phyloP scores from a whole-genome alignment of 2,888 invertebrate genomes.

The Oligia fasciuncula region DNA sequence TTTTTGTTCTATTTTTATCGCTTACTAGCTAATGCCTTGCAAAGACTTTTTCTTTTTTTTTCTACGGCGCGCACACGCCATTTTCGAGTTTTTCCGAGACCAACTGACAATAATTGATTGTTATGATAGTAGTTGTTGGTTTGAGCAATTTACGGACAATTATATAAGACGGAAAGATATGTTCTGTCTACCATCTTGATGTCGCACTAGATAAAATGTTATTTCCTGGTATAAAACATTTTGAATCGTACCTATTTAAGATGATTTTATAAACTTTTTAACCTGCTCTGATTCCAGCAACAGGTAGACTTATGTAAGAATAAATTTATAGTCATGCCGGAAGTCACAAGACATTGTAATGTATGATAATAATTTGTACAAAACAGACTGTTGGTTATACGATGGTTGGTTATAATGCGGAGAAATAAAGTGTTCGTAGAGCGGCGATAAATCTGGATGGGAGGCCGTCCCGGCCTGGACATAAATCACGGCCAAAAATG shows the following conservation, averaged over 20 bases:
- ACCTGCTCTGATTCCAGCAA: not conserved
- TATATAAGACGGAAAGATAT: not conserved
- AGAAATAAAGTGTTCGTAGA: constrained; percentile 59
- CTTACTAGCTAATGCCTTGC: not conserved
- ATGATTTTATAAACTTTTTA: not conserved
- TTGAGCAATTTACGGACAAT: not conserved
- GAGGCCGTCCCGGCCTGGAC: constrained; percentile 36
- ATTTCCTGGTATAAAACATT: not conserved
- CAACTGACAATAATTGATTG: not conserved
- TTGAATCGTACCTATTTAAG: not conserved
- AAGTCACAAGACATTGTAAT: constrained; percentile 19
- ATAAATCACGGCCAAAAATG: constrained; percentile 64
- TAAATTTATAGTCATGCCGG: not conserved
- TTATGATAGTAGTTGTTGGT: not conserved
- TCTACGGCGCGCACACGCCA: not conserved
- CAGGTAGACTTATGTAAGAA: not conserved
- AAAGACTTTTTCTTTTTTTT: not conserved
- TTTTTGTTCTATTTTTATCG: not conserved
- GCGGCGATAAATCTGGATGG: constrained; percentile 55
- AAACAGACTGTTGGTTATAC: constrained; percentile 43
- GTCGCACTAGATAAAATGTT: not conserved
- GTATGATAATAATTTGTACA: constrained; percentile 50
- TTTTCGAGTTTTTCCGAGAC: not conserved
- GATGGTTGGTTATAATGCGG: constrained; percentile 41
- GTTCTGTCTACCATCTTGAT: not conserved